Conservation (phyloP, 1,140 invertebrate genomes). For the Leptinotarsa texana region DNA sequence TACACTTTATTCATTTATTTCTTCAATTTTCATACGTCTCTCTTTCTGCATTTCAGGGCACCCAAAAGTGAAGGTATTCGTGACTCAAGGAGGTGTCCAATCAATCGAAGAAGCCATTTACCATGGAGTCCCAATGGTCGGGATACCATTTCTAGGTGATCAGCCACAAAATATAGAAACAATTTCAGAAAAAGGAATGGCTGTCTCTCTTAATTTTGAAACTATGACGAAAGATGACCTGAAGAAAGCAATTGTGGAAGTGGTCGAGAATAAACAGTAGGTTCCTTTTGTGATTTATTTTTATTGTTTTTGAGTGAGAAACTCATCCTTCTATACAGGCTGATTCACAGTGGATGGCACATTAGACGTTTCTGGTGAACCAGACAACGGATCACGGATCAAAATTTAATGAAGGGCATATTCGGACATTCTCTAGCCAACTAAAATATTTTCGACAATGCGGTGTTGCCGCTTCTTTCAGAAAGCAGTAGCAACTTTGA, state of each 20-base stretch:
- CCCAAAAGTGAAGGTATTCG: conserved; percentile 27
- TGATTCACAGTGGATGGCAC: no score
- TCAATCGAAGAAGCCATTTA: conserved; percentile 24
- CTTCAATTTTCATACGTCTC: no score
- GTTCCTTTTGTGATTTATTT: not conserved
- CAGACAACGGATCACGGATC: no score
- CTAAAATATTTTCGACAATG: no score
- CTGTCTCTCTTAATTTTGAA: not conserved
- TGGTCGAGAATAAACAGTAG: conserved; percentile 15
- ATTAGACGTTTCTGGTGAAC: no score
- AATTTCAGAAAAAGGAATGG: not conserved
- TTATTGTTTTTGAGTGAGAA: no score
- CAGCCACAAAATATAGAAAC: not conserved
- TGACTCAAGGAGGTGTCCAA: conserved; percentile 29
- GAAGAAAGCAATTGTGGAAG: not conserved
- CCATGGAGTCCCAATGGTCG: conserved; percentile 13
- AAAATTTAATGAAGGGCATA: no score
- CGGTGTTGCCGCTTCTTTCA: no score
- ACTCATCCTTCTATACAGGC: no score
- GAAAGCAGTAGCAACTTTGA: no score
- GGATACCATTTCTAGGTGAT: conserved; percentile 13
- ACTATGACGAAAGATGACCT: not conserved
- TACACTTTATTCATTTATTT: no score
- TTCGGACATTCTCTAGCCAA: no score
- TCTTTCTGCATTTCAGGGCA: conserved; percentile 10